Conservation (phyloP, 2,113 vertebrate genomes). For the Sardina pilchardus region DNA sequence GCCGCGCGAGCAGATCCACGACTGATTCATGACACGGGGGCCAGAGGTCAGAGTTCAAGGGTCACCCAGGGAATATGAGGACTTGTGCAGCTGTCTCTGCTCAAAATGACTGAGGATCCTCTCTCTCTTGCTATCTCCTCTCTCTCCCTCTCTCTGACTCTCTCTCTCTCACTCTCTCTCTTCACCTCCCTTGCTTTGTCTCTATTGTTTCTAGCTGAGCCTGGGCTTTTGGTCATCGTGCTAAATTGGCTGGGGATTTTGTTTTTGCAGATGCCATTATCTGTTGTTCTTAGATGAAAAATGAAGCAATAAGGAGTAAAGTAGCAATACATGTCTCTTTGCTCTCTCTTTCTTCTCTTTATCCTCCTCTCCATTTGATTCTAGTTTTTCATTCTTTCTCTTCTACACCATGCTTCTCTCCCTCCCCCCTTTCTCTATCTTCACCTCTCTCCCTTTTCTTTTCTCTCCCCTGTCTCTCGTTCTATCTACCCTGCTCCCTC, state of each 20-base stretch:
- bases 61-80: conserved; percentile 30
- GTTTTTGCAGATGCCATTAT: not conserved
- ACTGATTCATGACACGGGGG: conserved; percentile 49
- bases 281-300: not conserved
- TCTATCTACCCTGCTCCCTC: no score
- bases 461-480: not conserved
- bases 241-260: not conserved
- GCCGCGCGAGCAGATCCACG: conserved; percentile 27
- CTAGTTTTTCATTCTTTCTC: not conserved
- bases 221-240: not conserved
- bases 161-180: conserved; percentile 19
- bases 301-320: not conserved
- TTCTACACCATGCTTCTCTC: not conserved
- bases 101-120: conserved; percentile 31
- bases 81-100: conserved; percentile 43
- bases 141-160: conserved; percentile 21
- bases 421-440: not conserved
- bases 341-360: conserved; percentile 9
- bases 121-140: conserved; percentile 15
- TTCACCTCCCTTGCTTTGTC: not conserved
- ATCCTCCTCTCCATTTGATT: no score
- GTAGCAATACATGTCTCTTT: not conserved
- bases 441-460: not conserved
- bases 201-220: not conserved
- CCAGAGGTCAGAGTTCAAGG: conserved; percentile 50